Base-by-base conservation (phyloP, 1,140 invertebrate species). In the Caenorhabditis tropicalis region DNA sequence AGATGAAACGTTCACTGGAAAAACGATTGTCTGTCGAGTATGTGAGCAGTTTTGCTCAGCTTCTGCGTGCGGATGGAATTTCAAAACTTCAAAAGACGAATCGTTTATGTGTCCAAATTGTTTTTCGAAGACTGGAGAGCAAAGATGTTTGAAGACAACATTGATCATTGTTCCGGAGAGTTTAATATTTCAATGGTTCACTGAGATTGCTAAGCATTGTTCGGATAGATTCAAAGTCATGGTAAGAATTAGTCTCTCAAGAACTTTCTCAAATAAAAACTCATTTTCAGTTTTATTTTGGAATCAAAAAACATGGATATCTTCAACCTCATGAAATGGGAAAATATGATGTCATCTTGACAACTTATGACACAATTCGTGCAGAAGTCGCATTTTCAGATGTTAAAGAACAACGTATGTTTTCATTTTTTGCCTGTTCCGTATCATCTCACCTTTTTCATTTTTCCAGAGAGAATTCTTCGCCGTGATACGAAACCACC, bases 181-280 rank as follows among this genome's bases (percentile, higher is more conserved):
- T 27, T 46, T 74, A 2, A 74, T 74, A 24, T 43, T 74, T 10
- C 65, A 74, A 74, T 74, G 65, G 65, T 74, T 74, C 65, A 74
- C 65, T 6, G 65, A 74, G n/a, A 43, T 74, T 9, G 27, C 36
- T 7, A 74, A 74, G 12, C 65, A 74, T 46, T 74, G 65, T 46
- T 46, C 65, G 19, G 65, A 74, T 74, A 24, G n/a, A 19, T 33
- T 74, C n/a, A 74, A 24, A 43, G 65, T 74, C 19, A 21, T 74
- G n/a, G 65, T 74, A 33, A 33, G 21, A 1, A 6, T 27, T 27
- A 19, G 12, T n/a, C 19, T 56, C 21, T 4, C 1, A 6, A 1
- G 7, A 29, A 24, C 1, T 4, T 56, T 27, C 12, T 19, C 49
- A 1, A n/a, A 51, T n/a, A 51, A 56, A 56, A 12, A 43, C 3